Percentiles rank a stretch among this genome's conserved stretches.
phyloP scores from a whole-genome alignment of 2,113 vertebrate genomes.

The Sitta europaea region DNA sequence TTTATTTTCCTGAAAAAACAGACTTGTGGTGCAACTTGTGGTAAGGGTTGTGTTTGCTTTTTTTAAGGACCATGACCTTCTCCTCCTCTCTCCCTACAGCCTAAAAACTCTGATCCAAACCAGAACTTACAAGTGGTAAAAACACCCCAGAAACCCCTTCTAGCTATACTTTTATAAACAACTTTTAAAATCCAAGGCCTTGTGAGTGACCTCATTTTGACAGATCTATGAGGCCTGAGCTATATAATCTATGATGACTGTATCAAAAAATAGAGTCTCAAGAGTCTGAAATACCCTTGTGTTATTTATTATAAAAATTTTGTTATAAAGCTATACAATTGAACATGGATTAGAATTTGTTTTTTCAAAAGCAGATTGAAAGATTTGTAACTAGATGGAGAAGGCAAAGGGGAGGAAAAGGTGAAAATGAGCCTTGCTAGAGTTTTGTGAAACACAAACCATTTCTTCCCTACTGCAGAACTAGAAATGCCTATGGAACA shows the following conservation, averaged over 20 bases:
- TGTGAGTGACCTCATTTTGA: not conserved
- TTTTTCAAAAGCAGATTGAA: not conserved
- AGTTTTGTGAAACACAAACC: not conserved
- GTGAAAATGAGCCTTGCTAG: not conserved
- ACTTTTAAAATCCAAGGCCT: not conserved
- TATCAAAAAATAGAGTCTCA: not conserved
- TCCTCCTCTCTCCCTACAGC: not conserved
- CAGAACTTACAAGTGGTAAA: not conserved
- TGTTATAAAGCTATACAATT: not conserved
- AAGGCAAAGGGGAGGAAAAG: not conserved
- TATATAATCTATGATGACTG: not conserved
- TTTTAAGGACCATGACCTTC: not conserved
- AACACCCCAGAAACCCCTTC: not conserved
- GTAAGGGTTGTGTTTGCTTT: not conserved
- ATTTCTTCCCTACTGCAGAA: not conserved
- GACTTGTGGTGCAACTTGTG: not conserved
- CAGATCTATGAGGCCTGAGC: not conserved
- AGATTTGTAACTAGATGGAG: not conserved
- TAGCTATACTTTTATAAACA: not conserved
- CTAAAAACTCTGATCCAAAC: not conserved
- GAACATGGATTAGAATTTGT: not conserved
- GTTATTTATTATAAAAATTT: not conserved
- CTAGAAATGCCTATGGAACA: not conserved
- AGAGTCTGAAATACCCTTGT: not conserved
- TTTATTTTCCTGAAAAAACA: not conserved